Conservation (phyloP, 2,888 invertebrate genomes). For the Oegoconia quadripuncta region DNA sequence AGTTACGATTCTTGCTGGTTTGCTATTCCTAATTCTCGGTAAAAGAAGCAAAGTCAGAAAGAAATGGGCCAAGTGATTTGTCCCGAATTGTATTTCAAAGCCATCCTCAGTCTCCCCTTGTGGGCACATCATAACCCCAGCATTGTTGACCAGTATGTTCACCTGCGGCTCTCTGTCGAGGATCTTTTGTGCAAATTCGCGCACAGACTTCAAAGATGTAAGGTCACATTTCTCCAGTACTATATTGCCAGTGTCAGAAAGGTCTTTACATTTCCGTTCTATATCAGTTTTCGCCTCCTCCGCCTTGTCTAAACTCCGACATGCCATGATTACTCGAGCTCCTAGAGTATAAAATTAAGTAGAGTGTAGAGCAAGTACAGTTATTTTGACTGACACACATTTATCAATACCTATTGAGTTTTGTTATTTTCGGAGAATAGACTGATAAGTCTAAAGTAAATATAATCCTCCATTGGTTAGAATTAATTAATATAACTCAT, state of each 20-base stretch:
- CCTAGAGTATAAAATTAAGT: constrained; percentile 42
- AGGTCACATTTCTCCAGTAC: constrained; percentile 78
- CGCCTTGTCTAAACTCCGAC: constrained; percentile 73
- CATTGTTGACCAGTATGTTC: constrained; percentile 84
- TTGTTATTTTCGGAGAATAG: no score
- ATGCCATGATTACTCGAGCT: constrained; percentile 78
- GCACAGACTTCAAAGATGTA: constrained; percentile 78
- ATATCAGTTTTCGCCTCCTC: constrained; percentile 78
- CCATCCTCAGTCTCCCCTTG: constrained; percentile 83
- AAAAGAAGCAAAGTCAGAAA: constrained; percentile 81
- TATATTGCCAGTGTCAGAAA: constrained; percentile 65
- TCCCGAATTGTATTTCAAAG: constrained; percentile 84
- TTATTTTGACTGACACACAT: no score
- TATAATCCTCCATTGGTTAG: no score
- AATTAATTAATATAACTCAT: background rate
- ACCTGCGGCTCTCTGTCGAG: constrained; percentile 78
- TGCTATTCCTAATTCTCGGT: constrained; percentile 80
- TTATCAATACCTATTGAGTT: no score
- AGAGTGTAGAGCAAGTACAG: no score
- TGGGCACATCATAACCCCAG: constrained; percentile 84
- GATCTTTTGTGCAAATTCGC: constrained; percentile 78
- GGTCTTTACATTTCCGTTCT: constrained; percentile 54
- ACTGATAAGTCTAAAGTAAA: no score
- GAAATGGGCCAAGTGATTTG: constrained; percentile 85
- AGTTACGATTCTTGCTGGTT: constrained; percentile 82